These are phyloP conservation scores for Stegophylla sp. DNA, from an alignment of 2,888 invertebrate species.

Conservation along the genomic window DNA sequence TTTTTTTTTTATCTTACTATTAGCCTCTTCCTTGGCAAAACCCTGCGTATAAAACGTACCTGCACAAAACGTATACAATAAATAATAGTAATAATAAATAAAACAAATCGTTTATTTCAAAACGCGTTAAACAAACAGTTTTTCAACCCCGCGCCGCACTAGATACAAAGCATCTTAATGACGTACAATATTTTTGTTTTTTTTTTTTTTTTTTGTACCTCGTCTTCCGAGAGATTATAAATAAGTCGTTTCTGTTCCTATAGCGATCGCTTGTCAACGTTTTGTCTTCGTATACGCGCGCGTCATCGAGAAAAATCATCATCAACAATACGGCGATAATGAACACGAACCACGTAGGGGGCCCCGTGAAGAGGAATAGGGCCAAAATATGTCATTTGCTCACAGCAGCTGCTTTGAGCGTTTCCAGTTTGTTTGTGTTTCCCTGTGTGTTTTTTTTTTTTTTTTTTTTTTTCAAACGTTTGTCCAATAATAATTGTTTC, in stretches of 20 bases:
- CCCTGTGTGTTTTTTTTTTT: background rate
- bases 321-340: background rate
- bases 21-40: too few relatives aligned
- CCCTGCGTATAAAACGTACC: too few relatives aligned
- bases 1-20: too few relatives aligned
- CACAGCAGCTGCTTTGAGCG: constrained; percentile 21
- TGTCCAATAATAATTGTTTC: constrained; percentile 28
- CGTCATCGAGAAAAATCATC: background rate
- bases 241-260: background rate
- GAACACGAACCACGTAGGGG: background rate
- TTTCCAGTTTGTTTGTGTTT: constrained; percentile 30
- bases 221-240: background rate
- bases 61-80: too few relatives aligned
- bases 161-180: too few relatives aligned
- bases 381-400: background rate
- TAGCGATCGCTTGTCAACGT: background rate
- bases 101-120: too few relatives aligned
- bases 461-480: constrained; percentile 45
- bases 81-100: too few relatives aligned
- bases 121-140: too few relatives aligned
- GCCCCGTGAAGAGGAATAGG: background rate
- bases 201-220: too few relatives aligned
- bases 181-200: too few relatives aligned
- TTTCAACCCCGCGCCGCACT: too few relatives aligned
- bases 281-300: too few relatives aligned